phyloP scores from a whole-genome alignment of 2,888 invertebrate species.

The Drosophila borborema region DNA sequence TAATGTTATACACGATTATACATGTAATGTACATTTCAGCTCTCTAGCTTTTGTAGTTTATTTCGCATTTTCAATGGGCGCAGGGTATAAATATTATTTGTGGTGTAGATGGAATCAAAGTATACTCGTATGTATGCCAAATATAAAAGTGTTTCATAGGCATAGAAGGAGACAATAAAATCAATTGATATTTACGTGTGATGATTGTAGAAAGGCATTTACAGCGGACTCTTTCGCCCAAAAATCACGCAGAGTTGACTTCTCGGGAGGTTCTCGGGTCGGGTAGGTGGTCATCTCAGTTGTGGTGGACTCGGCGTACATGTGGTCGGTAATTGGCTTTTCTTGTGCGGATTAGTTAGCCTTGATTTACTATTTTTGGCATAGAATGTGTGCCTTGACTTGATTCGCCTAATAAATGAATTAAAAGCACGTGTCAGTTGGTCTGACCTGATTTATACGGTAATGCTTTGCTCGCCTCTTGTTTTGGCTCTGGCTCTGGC shows the following conservation, averaged over 20 bases:
- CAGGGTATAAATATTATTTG: too few relatives aligned
- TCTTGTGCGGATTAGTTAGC: conserved; percentile 55
- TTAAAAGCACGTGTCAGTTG: conserved; percentile 76
- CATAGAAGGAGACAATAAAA: background rate
- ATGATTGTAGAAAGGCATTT: conserved; percentile 80
- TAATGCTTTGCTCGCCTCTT: conserved; percentile 37
- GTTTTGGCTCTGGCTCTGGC: conserved; percentile 7
- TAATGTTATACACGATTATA: too few relatives aligned
- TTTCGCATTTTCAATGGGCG: too few relatives aligned
- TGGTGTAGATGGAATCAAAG: too few relatives aligned
- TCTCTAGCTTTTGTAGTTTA: too few relatives aligned
- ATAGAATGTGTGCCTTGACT: conserved; percentile 63
- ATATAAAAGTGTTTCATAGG: background rate
- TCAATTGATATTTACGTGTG: conserved; percentile 60
- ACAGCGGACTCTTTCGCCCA: conserved; percentile 83
- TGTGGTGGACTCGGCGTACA: conserved; percentile 77
- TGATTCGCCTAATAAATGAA: conserved; percentile 62
- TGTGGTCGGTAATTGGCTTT: conserved; percentile 31
- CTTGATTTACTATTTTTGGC: conserved; percentile 61
- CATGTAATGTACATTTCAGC: too few relatives aligned
- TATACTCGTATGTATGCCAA: too few relatives aligned
- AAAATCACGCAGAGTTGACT: conserved; percentile 77
- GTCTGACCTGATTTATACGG: conserved; percentile 63
- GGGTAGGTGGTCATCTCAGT: conserved; percentile 80
- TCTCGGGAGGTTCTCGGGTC: conserved; percentile 65